Evolutionary conservation across 2,113 vertebrate genomes (phyloP), one percentile per base, ranked within the genome.

Genomic region (Nyctereutes procyonoides): DNA sequence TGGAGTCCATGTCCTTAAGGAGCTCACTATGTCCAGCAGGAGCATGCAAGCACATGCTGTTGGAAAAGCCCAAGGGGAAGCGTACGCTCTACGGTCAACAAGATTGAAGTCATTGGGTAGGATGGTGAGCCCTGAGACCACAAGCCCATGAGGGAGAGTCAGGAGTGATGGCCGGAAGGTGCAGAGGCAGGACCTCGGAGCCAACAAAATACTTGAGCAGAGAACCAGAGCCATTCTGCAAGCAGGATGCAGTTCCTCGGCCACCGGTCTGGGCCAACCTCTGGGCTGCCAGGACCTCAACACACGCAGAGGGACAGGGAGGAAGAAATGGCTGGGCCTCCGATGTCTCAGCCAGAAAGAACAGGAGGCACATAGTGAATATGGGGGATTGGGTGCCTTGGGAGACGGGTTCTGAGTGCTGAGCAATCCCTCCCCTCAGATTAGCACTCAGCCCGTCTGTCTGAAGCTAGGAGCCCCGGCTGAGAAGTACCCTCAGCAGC

Each of bases 61-160:
- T 43, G 19, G 43, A 87, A 65, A 67, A 51, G 14, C 22, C 53
- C 10, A 24, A 56, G 76, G 38, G 65, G 51, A 43, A 88, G 19
- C 38, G 32, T 8, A 24, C 2, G 7, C 74, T 65, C 1, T 16
- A 3, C 1, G 1, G 5, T 80, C n/a, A 26, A 48, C n/a, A 73
- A 53, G 48, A 74, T 74, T 24, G 22, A 58, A 14, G 28, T 32
- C 9, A 0, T 5, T 15, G n/a, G 51, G 30, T 28, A 15, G 38
- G 32, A 48, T 32, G 12, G 74, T 0, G n/a, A 32, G 30, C 30
- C 26, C 24, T 5, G 30, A 17, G 8, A 35, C 43, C 1, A 69
- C 19, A 56, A 55, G 1, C 32, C 13, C 14, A 2, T 0, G 16
- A 55, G 43, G 9, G 9, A 8, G 13, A 30, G 30, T 5, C 1